Evolutionary conservation across 2,888 invertebrate genomes (phyloP).

Genomic region (Chironomus tentans): DNA sequence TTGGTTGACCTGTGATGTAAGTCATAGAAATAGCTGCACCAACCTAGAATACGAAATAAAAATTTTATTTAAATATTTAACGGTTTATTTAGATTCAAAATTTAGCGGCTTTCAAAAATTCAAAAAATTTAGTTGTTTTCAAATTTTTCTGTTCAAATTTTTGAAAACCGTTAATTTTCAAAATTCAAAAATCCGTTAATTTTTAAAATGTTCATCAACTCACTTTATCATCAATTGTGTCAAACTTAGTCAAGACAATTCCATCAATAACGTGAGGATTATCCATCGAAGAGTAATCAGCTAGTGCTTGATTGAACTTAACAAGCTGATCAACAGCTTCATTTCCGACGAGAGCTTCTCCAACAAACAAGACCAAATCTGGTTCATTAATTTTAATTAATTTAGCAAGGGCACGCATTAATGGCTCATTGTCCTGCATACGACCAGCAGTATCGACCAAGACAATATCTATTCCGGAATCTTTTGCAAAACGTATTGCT

Average conservation of each 20-base stretch:
- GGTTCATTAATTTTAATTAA: slow-evolving; percentile 96
- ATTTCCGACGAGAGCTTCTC: slow-evolving; percentile 98
- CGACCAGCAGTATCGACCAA: slow-evolving; percentile 99
- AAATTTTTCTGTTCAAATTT: not conserved
- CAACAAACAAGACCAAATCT: slow-evolving; percentile 97
- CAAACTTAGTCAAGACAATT: slow-evolving; percentile 98
- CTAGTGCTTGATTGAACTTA: slow-evolving; percentile 96
- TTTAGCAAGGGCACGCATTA: slow-evolving; percentile 96
- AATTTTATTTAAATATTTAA: too few relatives aligned
- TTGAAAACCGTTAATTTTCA: slow-evolving; percentile 4
- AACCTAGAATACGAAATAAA: slow-evolving; percentile 52
- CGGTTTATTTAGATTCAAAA: too few relatives aligned
- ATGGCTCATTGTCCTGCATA: slow-evolving; percentile 99
- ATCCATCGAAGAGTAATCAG: slow-evolving; percentile 71
- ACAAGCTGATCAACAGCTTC: slow-evolving; percentile 98
- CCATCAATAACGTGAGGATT: slow-evolving; percentile 94
- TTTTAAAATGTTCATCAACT: slow-evolving; percentile 29
- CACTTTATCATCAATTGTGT: slow-evolving; percentile 98
- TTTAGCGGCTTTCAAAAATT: too few relatives aligned
- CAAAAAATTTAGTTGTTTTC: not conserved
- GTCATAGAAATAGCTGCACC: slow-evolving; percentile 99
- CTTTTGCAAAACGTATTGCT: slow-evolving; percentile 82
- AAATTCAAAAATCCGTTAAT: too few relatives aligned
- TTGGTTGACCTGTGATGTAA: slow-evolving; percentile 98
- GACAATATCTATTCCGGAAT: slow-evolving; percentile 78